These are phyloP conservation scores for Andricus quercusramuli DNA, from an alignment of 2,888 invertebrate species.

Conservation along the genomic window DNA sequence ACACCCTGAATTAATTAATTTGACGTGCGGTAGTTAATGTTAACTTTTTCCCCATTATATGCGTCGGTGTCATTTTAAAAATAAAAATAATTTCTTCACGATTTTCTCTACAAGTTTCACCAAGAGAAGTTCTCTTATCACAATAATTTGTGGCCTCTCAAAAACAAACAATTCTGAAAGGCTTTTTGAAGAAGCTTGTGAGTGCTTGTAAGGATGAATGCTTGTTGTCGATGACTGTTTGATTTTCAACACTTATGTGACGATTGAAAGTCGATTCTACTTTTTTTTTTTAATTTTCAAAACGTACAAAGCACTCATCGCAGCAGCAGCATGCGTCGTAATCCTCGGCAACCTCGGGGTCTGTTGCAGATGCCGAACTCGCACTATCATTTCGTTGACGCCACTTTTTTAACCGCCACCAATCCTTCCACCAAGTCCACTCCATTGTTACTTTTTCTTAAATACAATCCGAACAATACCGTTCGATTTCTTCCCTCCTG, in stretches of 20 bases:
- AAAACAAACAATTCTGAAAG: background rate
- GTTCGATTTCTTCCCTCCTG: slow-evolving; percentile 13
- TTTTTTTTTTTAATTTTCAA: slow-evolving; percentile 56
- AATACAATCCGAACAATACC: slow-evolving; percentile 29
- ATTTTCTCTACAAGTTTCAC: too few relatives aligned
- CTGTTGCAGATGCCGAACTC: slow-evolving; percentile 51
- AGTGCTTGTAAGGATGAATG: background rate
- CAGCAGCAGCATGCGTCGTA: slow-evolving; percentile 85
- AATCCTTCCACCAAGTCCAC: slow-evolving; percentile 90
- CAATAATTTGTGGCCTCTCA: background rate
- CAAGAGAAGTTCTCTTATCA: too few relatives aligned
- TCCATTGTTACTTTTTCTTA: slow-evolving; percentile 81
- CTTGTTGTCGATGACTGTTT: background rate
- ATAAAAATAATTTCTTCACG: too few relatives aligned
- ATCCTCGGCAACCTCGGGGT: slow-evolving; percentile 79
- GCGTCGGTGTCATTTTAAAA: too few relatives aligned
- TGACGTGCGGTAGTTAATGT: too few relatives aligned
- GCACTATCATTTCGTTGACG: slow-evolving; percentile 76
- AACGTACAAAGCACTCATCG: slow-evolving; percentile 86
- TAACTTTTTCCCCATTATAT: too few relatives aligned
- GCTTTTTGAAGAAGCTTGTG: background rate
- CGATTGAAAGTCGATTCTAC: background rate
- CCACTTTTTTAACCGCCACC: slow-evolving; percentile 89
- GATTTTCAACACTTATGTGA: background rate
- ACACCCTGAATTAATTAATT: too few relatives aligned